phyloP scores from a whole-genome alignment of 2,797 vertebrate species.

The Alauda arvensis region DNA sequence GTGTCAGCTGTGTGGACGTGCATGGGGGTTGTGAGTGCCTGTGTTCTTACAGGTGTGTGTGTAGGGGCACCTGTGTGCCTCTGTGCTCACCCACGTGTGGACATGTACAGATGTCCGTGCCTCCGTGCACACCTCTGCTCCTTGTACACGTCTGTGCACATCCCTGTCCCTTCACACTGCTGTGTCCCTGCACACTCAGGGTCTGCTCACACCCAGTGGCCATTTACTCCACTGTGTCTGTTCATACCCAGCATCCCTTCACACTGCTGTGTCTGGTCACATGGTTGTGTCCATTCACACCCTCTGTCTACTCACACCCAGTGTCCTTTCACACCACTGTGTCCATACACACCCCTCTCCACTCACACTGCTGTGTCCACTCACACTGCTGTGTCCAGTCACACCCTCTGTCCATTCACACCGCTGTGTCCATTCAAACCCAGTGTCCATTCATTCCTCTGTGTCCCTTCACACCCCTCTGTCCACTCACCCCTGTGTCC shows the following conservation, averaged over 20 bases:
- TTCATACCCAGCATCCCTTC: too few species aligned
- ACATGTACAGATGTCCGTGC: accelerated
- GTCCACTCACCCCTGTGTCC: not conserved
- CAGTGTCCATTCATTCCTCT: too few species aligned
- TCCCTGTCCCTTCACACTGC: not conserved
- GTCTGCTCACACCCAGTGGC: not conserved
- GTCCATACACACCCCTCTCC: not conserved
- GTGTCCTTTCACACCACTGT: too few species aligned
- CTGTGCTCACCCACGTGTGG: not conserved
- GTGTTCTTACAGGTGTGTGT: not conserved
- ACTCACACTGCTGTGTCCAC: too few species aligned
- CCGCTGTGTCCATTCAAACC: not conserved
- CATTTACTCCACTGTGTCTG: too few species aligned
- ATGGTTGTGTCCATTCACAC: not conserved
- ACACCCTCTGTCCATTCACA: not conserved
- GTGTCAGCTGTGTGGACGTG: not conserved
- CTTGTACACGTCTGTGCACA: accelerated
- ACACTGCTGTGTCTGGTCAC: too few species aligned
- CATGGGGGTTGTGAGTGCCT: accelerated
- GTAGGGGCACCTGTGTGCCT: not conserved
- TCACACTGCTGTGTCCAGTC: not conserved
- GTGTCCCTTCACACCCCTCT: too few species aligned
- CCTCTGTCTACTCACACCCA: not conserved
- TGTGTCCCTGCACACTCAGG: not conserved
- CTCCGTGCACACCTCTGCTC: too few species aligned